Evolutionary conservation across 2,888 invertebrate species (phyloP), one percentile per base, ranked within the genome.

Genomic region (Ceramica pisi): DNA sequence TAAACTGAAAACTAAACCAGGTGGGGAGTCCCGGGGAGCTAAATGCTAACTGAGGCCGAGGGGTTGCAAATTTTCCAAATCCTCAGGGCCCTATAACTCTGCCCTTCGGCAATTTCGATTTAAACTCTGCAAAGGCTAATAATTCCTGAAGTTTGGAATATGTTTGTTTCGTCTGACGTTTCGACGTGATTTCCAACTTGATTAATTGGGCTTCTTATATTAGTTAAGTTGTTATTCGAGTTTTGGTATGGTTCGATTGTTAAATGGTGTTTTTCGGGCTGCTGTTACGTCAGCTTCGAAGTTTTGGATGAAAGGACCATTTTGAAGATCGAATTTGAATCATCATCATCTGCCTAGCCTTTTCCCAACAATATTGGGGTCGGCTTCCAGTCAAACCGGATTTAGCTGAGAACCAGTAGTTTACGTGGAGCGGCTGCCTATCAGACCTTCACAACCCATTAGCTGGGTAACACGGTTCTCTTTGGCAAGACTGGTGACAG

Each of bases 31-130:
- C 78, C 85, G 79, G 79, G 72, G 72, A 69, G 59, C 67, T 82
- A 80, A 85, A 87, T 85, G 88, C 87, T 88, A 88, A 89, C 80
- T 82, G 85, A 77, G 69, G 85, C 84, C 83, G 82, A 83, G 85
- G 86, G 85, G 85, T 88, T 87, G 89, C 91, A 91, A 92, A 92
- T 91, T 90, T 87, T 83, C 87, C 87, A 87, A 91, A 84, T 90
- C 92, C 90, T 86, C 71, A 6, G 90, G 90, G 93, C 69, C 87
- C 91, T 76, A 87, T 92, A 90, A 90, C 86, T 87, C 85, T 86
- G 75, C 91, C 92, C 91, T 91, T 91, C 78, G 87, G 87, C 87
- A 87, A 87, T 87, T 87, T 77, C 83, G 87, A 91, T 88, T 90
- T 90, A 90, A 91, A 91, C 89, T 91, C 80, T 56, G 84, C 82